A percentile compares a stretch with the other conserved stretches of the same genome.
phyloP scores from a whole-genome alignment of 92 coral and sea anemone genomes.

The Epizoanthus rinbou region DNA sequence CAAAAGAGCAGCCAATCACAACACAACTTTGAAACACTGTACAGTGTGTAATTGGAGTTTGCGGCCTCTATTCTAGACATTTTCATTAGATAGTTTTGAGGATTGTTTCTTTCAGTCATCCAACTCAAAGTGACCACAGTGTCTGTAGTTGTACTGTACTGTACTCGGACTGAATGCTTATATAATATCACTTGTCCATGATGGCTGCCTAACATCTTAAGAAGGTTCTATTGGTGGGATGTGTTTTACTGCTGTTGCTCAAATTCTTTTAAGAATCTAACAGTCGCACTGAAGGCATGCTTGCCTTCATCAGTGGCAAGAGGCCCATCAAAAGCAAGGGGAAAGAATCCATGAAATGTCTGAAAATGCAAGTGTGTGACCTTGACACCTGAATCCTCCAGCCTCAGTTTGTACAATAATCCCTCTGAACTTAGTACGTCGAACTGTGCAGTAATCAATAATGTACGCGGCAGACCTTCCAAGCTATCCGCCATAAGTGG shows the following conservation, averaged over 20 bases:
- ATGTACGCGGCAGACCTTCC: slow-evolving; percentile 39
- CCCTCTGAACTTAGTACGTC: slow-evolving; percentile 51
- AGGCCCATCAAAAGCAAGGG: slow-evolving; percentile 4
- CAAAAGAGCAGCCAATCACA: too few species aligned
- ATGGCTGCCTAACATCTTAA: too few species aligned
- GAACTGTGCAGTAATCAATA: slow-evolving; percentile 47
- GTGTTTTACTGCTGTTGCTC: background rate
- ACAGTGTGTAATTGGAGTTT: too few species aligned
- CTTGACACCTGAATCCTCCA: slow-evolving; percentile 44
- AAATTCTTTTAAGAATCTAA: slow-evolving; percentile 18
- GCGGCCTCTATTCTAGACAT: too few species aligned
- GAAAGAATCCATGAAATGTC: slow-evolving; percentile 25
- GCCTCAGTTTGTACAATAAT: slow-evolving; percentile 42
- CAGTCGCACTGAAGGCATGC: slow-evolving; percentile 19
- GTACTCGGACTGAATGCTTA: too few species aligned
- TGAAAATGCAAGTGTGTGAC: slow-evolving; percentile 43
- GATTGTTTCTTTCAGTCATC: too few species aligned
- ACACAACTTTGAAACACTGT: too few species aligned
- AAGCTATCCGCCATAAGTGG: slow-evolving; percentile 48
- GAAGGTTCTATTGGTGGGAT: background rate
- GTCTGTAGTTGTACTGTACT: too few species aligned
- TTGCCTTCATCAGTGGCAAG: slow-evolving; percentile 32
- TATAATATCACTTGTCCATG: too few species aligned
- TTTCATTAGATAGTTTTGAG: too few species aligned
- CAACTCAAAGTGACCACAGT: too few species aligned